Percentiles rank a stretch among this genome's conserved stretches.
phyloP scores from a whole-genome alignment of 1,140 invertebrate species.

The Antheraea mylitta region DNA sequence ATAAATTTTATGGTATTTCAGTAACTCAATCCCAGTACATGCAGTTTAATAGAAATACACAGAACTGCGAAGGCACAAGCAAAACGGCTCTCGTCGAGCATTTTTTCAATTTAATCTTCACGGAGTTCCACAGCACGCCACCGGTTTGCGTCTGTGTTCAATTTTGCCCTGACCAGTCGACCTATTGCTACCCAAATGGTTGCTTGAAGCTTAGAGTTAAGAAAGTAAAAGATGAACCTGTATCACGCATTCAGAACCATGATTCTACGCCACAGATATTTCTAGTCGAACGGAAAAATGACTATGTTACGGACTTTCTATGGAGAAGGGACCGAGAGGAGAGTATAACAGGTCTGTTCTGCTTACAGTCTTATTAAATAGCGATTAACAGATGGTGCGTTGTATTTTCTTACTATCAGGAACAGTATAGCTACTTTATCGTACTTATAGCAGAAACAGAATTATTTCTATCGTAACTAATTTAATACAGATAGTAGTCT shows the following conservation, averaged over 20 bases:
- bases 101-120: constrained; percentile 62
- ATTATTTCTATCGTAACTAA: too few relatives aligned
- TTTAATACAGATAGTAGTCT: too few relatives aligned
- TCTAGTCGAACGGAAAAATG: constrained; percentile 36
- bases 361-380: too few relatives aligned
- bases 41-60: not conserved
- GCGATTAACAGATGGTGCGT: too few relatives aligned
- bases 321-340: not conserved
- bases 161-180: constrained; percentile 53
- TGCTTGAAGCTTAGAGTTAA: constrained; percentile 44
- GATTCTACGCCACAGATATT: constrained; percentile 19
- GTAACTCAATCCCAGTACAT: not conserved
- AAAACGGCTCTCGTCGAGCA: constrained; percentile 47
- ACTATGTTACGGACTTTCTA: not conserved
- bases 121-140: constrained; percentile 49
- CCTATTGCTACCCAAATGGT: constrained; percentile 67
- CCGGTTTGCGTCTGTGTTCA: constrained; percentile 61
- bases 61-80: constrained; percentile 22
- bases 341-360: not conserved
- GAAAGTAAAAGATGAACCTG: constrained; percentile 14
- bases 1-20: not conserved
- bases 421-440: too few relatives aligned
- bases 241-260: constrained; percentile 27
- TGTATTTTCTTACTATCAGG: too few relatives aligned
- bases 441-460: too few relatives aligned